Conservation (phyloP, 2,888 invertebrate genomes). For the Resseliella maxima region DNA sequence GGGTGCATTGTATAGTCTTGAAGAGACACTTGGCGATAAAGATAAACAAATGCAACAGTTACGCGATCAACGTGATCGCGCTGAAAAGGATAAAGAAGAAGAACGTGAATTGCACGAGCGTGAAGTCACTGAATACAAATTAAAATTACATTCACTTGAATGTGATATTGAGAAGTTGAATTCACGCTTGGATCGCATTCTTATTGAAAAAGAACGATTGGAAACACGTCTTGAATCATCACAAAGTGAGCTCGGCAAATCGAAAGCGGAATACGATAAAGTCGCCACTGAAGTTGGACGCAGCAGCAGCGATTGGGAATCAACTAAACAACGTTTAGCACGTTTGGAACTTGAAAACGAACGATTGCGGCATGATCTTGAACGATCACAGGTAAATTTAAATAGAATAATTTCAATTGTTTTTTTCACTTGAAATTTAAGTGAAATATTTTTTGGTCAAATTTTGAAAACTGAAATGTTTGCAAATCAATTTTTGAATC, state of each 20-base stretch:
- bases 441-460: too few species aligned
- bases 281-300: constrained; percentile 88
- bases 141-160: constrained; percentile 90
- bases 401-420: too few species aligned
- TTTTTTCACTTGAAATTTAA: too few species aligned
- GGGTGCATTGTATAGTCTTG: constrained; percentile 90
- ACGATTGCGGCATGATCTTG: constrained; percentile 85
- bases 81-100: constrained; percentile 95
- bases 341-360: constrained; percentile 92
- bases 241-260: constrained; percentile 92
- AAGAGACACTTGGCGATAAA: constrained; percentile 95
- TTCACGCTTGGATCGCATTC: constrained; percentile 87
- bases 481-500: too few species aligned
- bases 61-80: constrained; percentile 90
- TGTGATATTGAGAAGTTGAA: constrained; percentile 91
- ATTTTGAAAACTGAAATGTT: too few species aligned
- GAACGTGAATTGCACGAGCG: constrained; percentile 93
- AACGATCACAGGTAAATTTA: constrained; percentile 81
- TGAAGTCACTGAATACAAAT: constrained; percentile 93
- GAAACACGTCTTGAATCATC: constrained; percentile 92
- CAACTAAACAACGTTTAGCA: constrained; percentile 77
- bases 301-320: constrained; percentile 80
- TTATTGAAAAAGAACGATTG: constrained; percentile 89
- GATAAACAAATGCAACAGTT: constrained; percentile 97
- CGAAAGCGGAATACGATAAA: constrained; percentile 93